A percentile compares a stretch with the other conserved stretches of the same genome.
phyloP scores from a whole-genome alignment of 2,113 vertebrate species.

The Pangasianodon gigas region DNA sequence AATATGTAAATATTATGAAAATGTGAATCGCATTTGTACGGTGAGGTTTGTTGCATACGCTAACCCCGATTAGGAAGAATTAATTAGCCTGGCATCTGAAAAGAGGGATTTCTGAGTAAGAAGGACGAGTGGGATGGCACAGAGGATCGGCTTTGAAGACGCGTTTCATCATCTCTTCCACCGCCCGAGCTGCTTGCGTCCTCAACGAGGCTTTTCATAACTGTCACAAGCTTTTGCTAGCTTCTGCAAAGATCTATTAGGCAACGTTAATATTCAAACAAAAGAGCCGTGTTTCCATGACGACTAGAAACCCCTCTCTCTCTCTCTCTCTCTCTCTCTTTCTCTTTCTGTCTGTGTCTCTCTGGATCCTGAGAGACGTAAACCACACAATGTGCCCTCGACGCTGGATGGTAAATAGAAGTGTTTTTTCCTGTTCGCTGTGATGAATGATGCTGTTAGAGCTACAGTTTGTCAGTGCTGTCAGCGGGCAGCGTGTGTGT shows the following conservation, averaged over 20 bases:
- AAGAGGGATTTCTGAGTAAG: neutral
- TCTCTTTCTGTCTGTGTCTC: neutral
- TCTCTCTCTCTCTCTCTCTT: neutral
- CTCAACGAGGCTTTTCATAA: conserved; percentile 7
- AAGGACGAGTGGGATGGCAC: neutral
- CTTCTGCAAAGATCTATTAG: conserved; percentile 30
- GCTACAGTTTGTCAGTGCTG: conserved; percentile 4
- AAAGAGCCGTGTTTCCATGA: conserved; percentile 48
- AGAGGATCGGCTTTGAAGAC: neutral
- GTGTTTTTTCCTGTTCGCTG: neutral
- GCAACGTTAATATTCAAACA: conserved; percentile 50
- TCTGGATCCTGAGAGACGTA: neutral
- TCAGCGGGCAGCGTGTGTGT: neutral
- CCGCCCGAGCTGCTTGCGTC: neutral
- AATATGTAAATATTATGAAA: neutral
- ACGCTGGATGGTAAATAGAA: conserved; percentile 1
- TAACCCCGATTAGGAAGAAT: neutral
- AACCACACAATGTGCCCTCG: neutral
- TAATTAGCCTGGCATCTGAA: neutral
- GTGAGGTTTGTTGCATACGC: too few species aligned
- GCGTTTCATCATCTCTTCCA: neutral
- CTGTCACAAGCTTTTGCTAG: neutral
- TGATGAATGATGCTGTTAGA: conserved; percentile 21
- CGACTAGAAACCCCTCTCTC: conserved; percentile 1
- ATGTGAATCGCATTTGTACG: neutral